These are phyloP conservation scores for Rattus norvegicus DNA, from an alignment of 2,113 vertebrate species.

Conservation along the genomic window GRCr8 NC_086038.1:10485501-10486000, in stretches of 20 bases:
- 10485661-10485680: too few relatives aligned
- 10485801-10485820: not conserved
- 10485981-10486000: not conserved
- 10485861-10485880: not conserved
- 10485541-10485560: slow-evolving; percentile 87
- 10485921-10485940: not conserved
- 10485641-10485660: not conserved
- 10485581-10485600: slow-evolving; percentile 86
- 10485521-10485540: slow-evolving; percentile 87
- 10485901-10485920: not conserved
- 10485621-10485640: not conserved
- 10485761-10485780: not conserved
- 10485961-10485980: not conserved
- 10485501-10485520: slow-evolving; percentile 88
- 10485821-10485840: too few relatives aligned
- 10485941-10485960: not conserved
- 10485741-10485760: not conserved
- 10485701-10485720: not conserved
- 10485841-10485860: too few relatives aligned
- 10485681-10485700: not conserved
- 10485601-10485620: accelerated
- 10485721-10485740: not conserved
- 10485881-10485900: not conserved
- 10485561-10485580: slow-evolving; percentile 93
- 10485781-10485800: not conserved